Evolutionary conservation across 37 sponge, comb jelly and placozoan species (phyloP), one percentile per base, ranked within the genome.

Genomic region (Eunapius fragilis): DNA sequence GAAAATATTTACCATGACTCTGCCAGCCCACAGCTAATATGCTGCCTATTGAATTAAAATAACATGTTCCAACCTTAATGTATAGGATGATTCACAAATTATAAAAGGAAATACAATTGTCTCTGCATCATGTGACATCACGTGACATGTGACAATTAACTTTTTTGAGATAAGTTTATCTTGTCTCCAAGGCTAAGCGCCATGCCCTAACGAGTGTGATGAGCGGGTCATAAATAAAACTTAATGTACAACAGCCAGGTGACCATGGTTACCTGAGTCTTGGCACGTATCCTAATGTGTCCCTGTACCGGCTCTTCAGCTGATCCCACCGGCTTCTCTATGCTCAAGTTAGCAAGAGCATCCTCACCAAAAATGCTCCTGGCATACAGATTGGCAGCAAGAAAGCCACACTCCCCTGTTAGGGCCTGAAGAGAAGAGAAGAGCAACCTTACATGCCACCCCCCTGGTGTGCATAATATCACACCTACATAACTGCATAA

Each of bases 161-260:
- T 78, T 81, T 97, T 97, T 91, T 99, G 99, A 26, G 95, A 94
- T 28, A 94, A 36, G 48, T 92, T 95, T 76, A 99, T 99, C 86
- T 99, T 99, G 90, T 99, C 99, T 72, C 99, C 99, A 2, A 99
- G 88, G 76, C 95, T 94, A 48, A 99, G 91, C 0, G 99, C 99
- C 99, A 97, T 99, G 1, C 99, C 99, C 96, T 98, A 76, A 49
- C 74, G 30, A 58, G 58, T 4, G 4, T 58, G 17, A 19, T 58
- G 17, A 17, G 14, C 2, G 58, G 58, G 22, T 19, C 14, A 9
- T 11, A 9, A 45, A 45, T 45, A 45, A 45, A 58, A 19, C 58
- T 19, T 17, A 58, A 10, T 17, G 58, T 17, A 17, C 58, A 58
- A 17, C 58, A 58, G 6, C 6, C 6, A 13, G 58, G 14, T 58